phyloP scores from a whole-genome alignment of 2,888 invertebrate species.

The Amblyjoppa fuscipennis region DNA sequence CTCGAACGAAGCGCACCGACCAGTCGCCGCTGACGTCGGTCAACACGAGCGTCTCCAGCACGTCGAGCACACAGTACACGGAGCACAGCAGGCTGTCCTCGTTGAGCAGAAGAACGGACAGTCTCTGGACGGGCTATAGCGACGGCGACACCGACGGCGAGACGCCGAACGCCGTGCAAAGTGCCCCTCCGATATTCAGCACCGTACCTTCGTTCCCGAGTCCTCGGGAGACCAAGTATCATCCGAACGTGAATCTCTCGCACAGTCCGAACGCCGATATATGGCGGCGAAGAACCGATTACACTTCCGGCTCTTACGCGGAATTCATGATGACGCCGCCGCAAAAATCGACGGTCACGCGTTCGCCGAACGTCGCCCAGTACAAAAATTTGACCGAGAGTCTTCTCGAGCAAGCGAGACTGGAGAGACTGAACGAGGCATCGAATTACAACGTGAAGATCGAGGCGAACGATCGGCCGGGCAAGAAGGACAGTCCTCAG shows the following conservation, averaged over 20 bases:
- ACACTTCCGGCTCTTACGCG: constrained; percentile 73
- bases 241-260: constrained; percentile 73
- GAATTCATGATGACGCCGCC: constrained; percentile 78
- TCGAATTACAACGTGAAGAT: constrained; percentile 81
- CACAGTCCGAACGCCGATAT: constrained; percentile 81
- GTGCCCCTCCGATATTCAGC: constrained; percentile 83
- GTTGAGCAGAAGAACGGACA: constrained; percentile 80
- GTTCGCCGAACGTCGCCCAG: constrained; percentile 81
- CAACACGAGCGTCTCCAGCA: constrained; percentile 74
- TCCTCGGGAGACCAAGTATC: constrained; percentile 79
- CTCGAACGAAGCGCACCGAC: constrained; percentile 81
- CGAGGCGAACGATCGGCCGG: constrained; percentile 76
- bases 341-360: constrained; percentile 79
- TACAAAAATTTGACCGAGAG: constrained; percentile 80
- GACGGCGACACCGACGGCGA: constrained; percentile 85
- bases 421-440: constrained; percentile 80
- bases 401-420: constrained; percentile 78
- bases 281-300: constrained; percentile 80
- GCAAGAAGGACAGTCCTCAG: constrained; percentile 74
- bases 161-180: constrained; percentile 80
- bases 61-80: constrained; percentile 77
- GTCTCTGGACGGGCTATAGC: constrained; percentile 84
- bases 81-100: constrained; percentile 77
- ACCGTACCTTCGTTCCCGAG: constrained; percentile 77
- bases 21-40: constrained; percentile 74